Conservation (phyloP, 2,797 vertebrate species). For the Etheostoma perlongum region DNA sequence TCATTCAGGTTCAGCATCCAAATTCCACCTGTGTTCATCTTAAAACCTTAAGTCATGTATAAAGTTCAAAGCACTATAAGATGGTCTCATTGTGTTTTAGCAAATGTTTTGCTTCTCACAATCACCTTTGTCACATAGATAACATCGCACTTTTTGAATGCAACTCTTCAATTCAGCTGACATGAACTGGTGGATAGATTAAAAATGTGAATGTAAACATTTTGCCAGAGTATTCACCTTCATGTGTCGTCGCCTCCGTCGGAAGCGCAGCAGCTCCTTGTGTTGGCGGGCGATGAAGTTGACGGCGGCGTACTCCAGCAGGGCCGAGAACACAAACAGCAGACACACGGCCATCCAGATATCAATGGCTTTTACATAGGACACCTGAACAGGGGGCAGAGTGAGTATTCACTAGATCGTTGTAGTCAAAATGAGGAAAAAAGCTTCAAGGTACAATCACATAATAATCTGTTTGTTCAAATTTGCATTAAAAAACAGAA, state of each 20-base stretch:
- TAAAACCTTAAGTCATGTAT: background rate
- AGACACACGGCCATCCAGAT: conserved; percentile 99
- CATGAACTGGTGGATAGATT: background rate
- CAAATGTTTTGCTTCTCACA: background rate
- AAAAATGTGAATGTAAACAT: conserved; percentile 4
- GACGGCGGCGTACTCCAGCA: conserved; percentile 96
- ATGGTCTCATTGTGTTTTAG: background rate
- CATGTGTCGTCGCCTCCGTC: conserved; percentile 94
- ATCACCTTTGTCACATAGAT: background rate
- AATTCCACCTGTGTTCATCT: background rate
- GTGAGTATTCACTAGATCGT: no score
- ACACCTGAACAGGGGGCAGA: conserved; percentile 85
- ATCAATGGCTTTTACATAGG: conserved; percentile 98
- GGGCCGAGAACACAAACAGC: conserved; percentile 97
- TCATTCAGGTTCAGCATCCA: background rate
- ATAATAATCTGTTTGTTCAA: no score
- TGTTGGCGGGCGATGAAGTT: conserved; percentile 99
- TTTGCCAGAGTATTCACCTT: conserved; percentile 87
- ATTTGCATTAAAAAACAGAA: no score
- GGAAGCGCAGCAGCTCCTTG: conserved; percentile 98
- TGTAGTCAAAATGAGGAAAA: no score
- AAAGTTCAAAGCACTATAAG: no score
- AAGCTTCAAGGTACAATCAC: no score
- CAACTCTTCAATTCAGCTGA: background rate
- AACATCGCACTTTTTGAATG: background rate